Evolutionary conservation across 2,113 vertebrate genomes (phyloP).

Genomic region (Columbina picui): DNA sequence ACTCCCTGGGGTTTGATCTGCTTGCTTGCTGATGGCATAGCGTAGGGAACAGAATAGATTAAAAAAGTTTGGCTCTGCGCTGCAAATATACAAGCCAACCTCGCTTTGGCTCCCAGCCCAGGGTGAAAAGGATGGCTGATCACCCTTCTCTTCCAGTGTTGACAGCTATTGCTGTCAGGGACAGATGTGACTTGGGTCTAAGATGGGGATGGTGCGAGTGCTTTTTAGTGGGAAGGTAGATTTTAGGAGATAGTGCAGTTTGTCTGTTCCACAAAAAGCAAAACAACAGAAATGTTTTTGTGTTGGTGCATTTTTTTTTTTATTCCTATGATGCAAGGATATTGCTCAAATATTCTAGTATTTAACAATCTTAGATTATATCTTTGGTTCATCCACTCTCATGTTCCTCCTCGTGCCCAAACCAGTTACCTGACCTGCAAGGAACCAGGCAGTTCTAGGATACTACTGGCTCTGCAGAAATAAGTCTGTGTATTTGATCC

Average conservation of each 20-base stretch:
- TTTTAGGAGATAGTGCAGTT: not conserved
- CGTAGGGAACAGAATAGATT: not conserved
- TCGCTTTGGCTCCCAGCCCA: conserved; percentile 20
- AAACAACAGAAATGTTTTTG: not conserved
- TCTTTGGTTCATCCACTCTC: not conserved
- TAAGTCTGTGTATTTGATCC: not conserved
- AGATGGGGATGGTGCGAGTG: not conserved
- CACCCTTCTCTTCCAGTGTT: not conserved
- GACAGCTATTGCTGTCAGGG: conserved; percentile 23
- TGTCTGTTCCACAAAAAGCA: not conserved
- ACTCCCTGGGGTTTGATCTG: not conserved
- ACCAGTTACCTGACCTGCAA: not conserved
- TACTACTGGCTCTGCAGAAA: not conserved
- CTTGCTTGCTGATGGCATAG: not conserved
- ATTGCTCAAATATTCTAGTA: not conserved
- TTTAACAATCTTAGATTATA: not conserved
- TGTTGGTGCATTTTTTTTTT: not conserved
- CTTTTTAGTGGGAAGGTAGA: not conserved
- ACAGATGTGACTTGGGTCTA: conserved; percentile 19
- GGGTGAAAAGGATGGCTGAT: conserved; percentile 25
- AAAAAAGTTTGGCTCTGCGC: not conserved
- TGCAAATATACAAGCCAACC: not conserved
- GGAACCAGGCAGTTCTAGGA: not conserved
- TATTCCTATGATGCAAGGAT: not conserved
- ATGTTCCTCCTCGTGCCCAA: not conserved